These are phyloP conservation scores for Himantopus leucocephalus DNA, from an alignment of 2,113 vertebrate species.

Conservation along the genomic window DNA sequence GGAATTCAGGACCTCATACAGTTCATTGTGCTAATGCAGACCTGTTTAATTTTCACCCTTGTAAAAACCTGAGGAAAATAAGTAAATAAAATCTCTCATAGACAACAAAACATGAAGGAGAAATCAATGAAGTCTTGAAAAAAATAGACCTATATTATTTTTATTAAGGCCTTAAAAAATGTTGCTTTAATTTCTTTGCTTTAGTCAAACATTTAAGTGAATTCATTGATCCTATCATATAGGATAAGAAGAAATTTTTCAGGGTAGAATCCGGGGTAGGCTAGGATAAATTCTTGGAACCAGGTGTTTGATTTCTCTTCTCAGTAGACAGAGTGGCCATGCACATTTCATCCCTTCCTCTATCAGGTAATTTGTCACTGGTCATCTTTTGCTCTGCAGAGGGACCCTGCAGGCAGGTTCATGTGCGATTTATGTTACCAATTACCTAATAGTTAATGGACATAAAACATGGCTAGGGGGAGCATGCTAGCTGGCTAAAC, in stretches of 20 bases:
- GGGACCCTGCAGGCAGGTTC: neutral
- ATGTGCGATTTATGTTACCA: neutral
- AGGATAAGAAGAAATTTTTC: neutral
- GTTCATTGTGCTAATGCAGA: neutral
- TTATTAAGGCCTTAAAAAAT: neutral
- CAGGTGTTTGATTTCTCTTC: neutral
- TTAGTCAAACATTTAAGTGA: neutral
- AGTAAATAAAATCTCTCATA: neutral
- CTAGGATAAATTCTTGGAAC: neutral
- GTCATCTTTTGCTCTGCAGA: neutral
- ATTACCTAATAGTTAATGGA: neutral
- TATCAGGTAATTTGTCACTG: neutral
- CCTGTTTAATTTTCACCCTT: neutral
- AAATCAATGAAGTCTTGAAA: neutral
- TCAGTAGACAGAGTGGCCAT: neutral
- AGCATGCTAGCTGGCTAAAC: neutral
- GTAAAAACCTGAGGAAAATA: neutral
- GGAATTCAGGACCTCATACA: neutral
- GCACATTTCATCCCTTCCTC: neutral
- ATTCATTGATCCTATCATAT: neutral
- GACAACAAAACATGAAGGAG: neutral
- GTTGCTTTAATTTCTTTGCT: neutral
- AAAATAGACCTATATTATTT: neutral
- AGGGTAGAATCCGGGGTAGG: neutral
- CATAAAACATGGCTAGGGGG: neutral